Evolutionary conservation across 1,140 invertebrate genomes (phyloP).

Genomic region (Adoxophyes honmai): DNA sequence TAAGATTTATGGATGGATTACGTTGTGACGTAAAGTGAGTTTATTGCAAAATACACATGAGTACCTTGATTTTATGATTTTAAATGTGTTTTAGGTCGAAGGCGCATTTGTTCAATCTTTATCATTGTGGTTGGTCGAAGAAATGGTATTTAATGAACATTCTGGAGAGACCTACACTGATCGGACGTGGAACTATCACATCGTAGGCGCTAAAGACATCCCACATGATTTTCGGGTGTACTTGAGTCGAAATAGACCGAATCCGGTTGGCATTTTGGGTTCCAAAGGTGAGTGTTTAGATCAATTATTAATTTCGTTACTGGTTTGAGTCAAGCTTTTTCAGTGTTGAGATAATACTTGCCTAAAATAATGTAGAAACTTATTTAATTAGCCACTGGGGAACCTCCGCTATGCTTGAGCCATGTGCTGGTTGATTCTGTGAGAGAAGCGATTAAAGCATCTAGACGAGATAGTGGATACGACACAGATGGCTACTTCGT

Average conservation of each 20-base stretch:
- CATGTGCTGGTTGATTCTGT: conserved; percentile 82
- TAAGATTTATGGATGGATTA: too few relatives aligned
- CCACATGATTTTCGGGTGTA: conserved; percentile 87
- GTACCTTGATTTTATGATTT: too few relatives aligned
- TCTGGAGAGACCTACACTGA: conserved; percentile 83
- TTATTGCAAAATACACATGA: too few relatives aligned
- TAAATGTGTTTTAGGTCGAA: conserved; percentile 65
- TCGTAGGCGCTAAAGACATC: conserved; percentile 87
- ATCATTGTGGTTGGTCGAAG: conserved; percentile 85
- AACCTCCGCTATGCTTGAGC: conserved; percentile 87
- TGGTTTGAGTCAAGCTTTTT: background rate
- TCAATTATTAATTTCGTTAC: background rate
- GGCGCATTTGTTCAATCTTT: conserved; percentile 91
- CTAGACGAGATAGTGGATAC: conserved; percentile 77
- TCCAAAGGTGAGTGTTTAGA: conserved; percentile 82
- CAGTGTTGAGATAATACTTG: too few relatives aligned
- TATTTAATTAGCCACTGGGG: conserved; percentile 81
- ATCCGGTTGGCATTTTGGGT: conserved; percentile 83
- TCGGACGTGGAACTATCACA: conserved; percentile 90
- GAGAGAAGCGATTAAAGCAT: conserved; percentile 82
- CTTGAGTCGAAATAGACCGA: conserved; percentile 83
- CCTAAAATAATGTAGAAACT: too few relatives aligned
- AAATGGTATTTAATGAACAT: conserved; percentile 80
- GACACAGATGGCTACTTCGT: conserved; percentile 20
- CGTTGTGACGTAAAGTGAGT: too few relatives aligned